Conservation (phyloP, 2,797 vertebrate genomes). For the Sebastes ruberrimus region DNA sequence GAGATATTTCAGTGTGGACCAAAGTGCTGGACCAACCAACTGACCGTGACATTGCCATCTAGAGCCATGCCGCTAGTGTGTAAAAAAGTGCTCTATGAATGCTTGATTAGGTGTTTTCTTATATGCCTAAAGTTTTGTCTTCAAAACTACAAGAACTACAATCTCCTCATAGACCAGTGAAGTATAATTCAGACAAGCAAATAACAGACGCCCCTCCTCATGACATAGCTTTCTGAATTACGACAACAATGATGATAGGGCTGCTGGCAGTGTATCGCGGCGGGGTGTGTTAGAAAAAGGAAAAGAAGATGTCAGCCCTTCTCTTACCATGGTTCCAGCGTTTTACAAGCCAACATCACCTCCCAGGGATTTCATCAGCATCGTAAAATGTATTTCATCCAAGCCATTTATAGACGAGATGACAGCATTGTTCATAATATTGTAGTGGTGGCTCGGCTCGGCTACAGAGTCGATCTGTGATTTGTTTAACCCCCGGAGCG, state of each 20-base stretch:
- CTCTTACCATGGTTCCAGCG: conserved; percentile 2
- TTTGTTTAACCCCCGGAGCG: conserved; percentile 42
- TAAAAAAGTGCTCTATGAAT: neutral
- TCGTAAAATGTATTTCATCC: conserved; percentile 28
- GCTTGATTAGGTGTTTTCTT: neutral
- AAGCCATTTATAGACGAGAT: conserved; percentile 37
- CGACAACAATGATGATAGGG: conserved; percentile 4
- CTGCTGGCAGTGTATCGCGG: conserved; percentile 10
- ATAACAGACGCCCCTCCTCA: conserved; percentile 5
- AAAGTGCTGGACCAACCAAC: neutral
- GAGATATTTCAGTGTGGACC: neutral
- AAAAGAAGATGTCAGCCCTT: conserved; percentile 43
- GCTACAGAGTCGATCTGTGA: conserved; percentile 29
- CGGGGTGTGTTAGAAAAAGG: neutral
- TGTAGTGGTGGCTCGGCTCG: neutral
- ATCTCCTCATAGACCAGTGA: neutral
- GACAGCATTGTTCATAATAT: conserved; percentile 29
- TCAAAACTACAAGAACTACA: neutral
- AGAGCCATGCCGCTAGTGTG: neutral
- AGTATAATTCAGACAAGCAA: conserved; percentile 16
- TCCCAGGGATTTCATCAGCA: conserved; percentile 42
- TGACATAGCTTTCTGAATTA: conserved; percentile 36
- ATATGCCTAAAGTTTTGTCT: neutral
- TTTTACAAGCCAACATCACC: conserved; percentile 43
- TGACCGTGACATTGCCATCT: too few species aligned